Evolutionary conservation across 1,140 invertebrate species (phyloP).

Genomic region (Magallana ariakensis): DNA sequence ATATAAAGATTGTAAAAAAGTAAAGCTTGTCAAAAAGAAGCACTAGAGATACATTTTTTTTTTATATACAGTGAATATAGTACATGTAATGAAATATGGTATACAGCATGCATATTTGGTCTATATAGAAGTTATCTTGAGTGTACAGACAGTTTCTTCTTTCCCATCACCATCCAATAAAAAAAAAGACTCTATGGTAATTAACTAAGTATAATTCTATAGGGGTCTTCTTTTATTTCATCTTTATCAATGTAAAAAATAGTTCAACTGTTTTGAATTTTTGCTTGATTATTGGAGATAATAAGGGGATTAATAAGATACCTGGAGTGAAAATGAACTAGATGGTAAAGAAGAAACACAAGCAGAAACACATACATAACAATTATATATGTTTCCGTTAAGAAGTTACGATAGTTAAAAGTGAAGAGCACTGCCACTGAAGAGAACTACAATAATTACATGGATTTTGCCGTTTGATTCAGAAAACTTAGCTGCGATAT

Average conservation of each 20-base stretch:
- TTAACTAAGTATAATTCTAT: too few species aligned
- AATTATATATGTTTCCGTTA: too few species aligned
- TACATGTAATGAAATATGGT: too few species aligned
- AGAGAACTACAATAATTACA: conserved; percentile 58
- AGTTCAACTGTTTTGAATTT: too few species aligned
- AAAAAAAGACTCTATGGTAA: too few species aligned
- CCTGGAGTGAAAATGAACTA: neutral
- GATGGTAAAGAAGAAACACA: conserved; percentile 16
- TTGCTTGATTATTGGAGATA: neutral
- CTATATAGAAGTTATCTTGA: neutral
- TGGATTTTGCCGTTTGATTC: conserved; percentile 74
- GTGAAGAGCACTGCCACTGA: conserved; percentile 5
- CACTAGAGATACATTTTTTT: too few species aligned
- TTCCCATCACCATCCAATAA: neutral
- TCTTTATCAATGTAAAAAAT: neutral
- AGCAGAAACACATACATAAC: neutral
- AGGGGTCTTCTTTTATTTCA: neutral
- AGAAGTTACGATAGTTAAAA: neutral
- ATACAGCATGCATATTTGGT: neutral
- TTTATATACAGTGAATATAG: too few species aligned
- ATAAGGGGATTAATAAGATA: too few species aligned
- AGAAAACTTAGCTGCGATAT: conserved; percentile 69
- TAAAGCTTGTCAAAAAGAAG: too few species aligned
- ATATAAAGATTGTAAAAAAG: too few species aligned
- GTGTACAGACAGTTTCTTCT: neutral